Evolutionary conservation across 2,113 vertebrate species (phyloP).

Genomic region (Seriola aureovittata): DNA sequence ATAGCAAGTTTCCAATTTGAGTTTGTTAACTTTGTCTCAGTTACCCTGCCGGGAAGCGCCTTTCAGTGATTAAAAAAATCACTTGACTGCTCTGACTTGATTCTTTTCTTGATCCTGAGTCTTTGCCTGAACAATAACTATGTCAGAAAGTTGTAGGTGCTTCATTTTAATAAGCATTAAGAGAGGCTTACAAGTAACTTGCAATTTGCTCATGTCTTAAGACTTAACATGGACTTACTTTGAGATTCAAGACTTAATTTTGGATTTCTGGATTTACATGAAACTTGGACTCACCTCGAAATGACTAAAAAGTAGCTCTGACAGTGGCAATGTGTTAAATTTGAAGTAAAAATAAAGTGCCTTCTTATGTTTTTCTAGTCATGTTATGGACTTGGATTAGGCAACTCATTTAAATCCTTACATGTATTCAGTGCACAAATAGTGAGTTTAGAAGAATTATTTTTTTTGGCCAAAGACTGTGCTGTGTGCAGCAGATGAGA

Average conservation of each 20-base stretch:
- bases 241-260: neutral
- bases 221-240: neutral
- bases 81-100: too few species aligned
- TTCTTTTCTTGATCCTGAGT: too few species aligned
- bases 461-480: neutral
- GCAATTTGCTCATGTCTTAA: neutral
- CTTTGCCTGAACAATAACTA: too few species aligned
- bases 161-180: neutral
- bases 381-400: neutral
- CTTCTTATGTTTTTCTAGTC: neutral
- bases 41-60: too few species aligned
- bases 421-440: neutral
- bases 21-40: too few species aligned
- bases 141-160: too few species aligned
- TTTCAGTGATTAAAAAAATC: too few species aligned
- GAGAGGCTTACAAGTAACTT: neutral
- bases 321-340: neutral
- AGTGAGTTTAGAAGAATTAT: neutral
- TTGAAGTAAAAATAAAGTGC: neutral
- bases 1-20: too few species aligned
- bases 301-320: neutral
- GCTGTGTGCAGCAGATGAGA: conserved; percentile 2
- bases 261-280: neutral
- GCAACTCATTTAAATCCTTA: neutral
- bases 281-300: neutral